Evolutionary conservation across 1,140 invertebrate species (phyloP).

Genomic region (Drosophila funebris): DNA sequence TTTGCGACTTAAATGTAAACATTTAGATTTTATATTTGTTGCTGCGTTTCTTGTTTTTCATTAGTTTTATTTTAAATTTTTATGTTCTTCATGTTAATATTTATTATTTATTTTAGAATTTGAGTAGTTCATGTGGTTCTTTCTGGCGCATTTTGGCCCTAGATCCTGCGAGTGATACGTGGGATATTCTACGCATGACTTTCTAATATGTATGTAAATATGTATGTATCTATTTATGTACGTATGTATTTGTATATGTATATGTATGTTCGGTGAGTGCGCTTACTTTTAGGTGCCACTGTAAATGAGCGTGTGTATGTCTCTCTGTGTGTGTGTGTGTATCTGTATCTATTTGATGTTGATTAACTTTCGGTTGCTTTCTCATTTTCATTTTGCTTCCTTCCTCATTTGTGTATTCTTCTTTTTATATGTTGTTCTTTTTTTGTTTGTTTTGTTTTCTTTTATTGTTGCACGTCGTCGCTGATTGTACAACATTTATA

Average conservation of each 20-base stretch:
- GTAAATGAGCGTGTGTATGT: slow-evolving; percentile 52
- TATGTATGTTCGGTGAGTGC: slow-evolving; percentile 49
- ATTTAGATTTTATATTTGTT: slow-evolving; percentile 70
- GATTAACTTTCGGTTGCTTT: slow-evolving; percentile 18
- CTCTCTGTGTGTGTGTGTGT: slow-evolving; percentile 6
- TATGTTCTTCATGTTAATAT: slow-evolving; percentile 46
- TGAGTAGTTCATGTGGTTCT: slow-evolving; percentile 65
- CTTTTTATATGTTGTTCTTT: slow-evolving; percentile 9
- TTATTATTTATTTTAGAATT: slow-evolving; percentile 65
- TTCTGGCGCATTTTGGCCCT: slow-evolving; percentile 46
- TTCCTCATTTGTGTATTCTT: slow-evolving; percentile 16
- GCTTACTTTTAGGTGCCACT: slow-evolving; percentile 67
- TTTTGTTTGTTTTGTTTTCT: no score
- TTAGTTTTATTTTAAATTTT: slow-evolving; percentile 11
- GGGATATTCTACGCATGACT: slow-evolving; percentile 35
- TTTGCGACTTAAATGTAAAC: slow-evolving; percentile 71
- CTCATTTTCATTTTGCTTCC: neutral
- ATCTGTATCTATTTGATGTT: slow-evolving; percentile 26
- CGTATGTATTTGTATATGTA: slow-evolving; percentile 17
- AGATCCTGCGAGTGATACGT: slow-evolving; percentile 27
- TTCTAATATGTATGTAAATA: slow-evolving; percentile 12
- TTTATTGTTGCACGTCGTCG: slow-evolving; percentile 79
- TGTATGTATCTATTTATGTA: slow-evolving; percentile 15
- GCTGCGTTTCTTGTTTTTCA: slow-evolving; percentile 38
- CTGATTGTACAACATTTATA: slow-evolving; percentile 80